phyloP scores from a whole-genome alignment of 2,113 vertebrate species.

The Mesocricetus auratus region DNA sequence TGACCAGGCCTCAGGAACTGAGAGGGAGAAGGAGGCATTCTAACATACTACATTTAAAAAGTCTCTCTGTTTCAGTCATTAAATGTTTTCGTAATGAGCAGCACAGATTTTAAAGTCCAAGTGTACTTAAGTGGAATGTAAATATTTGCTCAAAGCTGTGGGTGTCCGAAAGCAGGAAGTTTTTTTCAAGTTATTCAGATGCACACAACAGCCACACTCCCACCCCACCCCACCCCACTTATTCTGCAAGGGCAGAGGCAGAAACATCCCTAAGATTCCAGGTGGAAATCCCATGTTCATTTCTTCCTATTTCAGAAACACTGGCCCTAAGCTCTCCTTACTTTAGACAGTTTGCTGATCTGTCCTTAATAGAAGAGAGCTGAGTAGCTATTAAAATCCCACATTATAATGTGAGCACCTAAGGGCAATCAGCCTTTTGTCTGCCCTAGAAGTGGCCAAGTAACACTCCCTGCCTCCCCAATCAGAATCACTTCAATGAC shows the following conservation, averaged over 20 bases:
- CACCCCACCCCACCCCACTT: background rate
- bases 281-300: slow-evolving; percentile 20
- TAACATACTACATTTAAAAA: slow-evolving; percentile 3
- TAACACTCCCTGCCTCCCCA: background rate
- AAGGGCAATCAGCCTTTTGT: background rate
- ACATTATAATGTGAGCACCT: background rate
- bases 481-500: background rate
- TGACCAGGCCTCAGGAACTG: background rate
- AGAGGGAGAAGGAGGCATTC: background rate
- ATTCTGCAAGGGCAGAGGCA: background rate
- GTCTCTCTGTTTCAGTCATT: background rate
- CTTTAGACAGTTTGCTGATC: slow-evolving; percentile 45
- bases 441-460: background rate
- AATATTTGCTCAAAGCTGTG: slow-evolving; percentile 53
- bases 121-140: slow-evolving; percentile 55
- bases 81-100: slow-evolving; percentile 22
- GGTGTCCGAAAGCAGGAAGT: slow-evolving; percentile 41
- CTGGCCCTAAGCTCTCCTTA: background rate
- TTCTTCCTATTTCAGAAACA: slow-evolving; percentile 43
- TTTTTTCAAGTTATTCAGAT: slow-evolving; percentile 42
- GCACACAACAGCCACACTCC: background rate
- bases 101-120: slow-evolving; percentile 18
- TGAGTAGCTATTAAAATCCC: background rate
- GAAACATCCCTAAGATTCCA: slow-evolving; percentile 15
- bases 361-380: slow-evolving; percentile 48